phyloP scores from a whole-genome alignment of 2,113 vertebrate genomes.

The Syngnathoides biaculeatus region DNA sequence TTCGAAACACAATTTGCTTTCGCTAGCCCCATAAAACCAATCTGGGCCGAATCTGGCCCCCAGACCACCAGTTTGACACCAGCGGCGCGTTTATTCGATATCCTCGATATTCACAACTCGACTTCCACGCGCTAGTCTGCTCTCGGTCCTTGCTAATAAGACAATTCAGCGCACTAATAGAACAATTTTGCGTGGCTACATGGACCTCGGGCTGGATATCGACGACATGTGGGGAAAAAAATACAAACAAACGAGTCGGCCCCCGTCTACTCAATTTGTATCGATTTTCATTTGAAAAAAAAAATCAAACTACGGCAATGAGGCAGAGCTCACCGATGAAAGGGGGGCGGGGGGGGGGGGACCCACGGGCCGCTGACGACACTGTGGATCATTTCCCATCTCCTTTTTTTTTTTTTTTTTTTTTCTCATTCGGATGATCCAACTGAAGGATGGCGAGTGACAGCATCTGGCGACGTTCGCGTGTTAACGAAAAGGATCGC shows the following conservation, averaged over 20 bases:
- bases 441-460: not conserved
- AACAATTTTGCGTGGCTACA: too few relatives aligned
- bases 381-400: not conserved
- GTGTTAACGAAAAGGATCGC: slow-evolving; percentile 37
- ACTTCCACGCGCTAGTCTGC: too few relatives aligned
- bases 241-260: not conserved
- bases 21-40: too few relatives aligned
- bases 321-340: slow-evolving; percentile 3
- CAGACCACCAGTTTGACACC: too few relatives aligned
- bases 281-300: not conserved
- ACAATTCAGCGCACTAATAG: too few relatives aligned
- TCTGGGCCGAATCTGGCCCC: too few relatives aligned
- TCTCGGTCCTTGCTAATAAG: too few relatives aligned
- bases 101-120: too few relatives aligned
- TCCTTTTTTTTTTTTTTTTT: too few relatives aligned
- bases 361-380: not conserved
- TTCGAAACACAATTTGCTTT: too few relatives aligned
- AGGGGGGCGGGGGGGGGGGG: not conserved
- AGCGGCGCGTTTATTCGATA: too few relatives aligned
- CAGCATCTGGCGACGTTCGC: not conserved
- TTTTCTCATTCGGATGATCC: not conserved
- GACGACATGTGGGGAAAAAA: too few relatives aligned
- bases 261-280: not conserved
- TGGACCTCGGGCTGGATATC: not conserved
- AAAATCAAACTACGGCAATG: not conserved